Evolutionary conservation across 1,140 invertebrate species (phyloP), one percentile per base, ranked within the genome.

Genomic region (Aphelinus atriplicis): DNA sequence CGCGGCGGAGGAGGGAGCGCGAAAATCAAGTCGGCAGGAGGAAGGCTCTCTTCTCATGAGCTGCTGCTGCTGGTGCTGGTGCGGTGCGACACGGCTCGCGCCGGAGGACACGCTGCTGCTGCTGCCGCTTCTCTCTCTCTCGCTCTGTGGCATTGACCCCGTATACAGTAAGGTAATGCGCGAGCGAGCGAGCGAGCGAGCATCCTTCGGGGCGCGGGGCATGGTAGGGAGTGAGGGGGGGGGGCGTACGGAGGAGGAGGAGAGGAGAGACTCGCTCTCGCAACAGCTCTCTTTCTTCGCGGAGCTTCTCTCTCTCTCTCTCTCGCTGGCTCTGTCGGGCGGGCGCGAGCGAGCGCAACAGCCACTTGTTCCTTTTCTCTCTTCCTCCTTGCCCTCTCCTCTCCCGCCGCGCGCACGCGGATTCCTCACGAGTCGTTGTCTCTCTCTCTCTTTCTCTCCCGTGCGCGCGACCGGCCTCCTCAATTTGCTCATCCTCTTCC

Each of bases 91-190:
- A 73, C 63, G 63, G 7, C 62, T 65, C 56, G 53, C 72, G 64
- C 64, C 65, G 72, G 72, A 73, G 72, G 72, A 68, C 72, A 63
- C 74, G 68, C 61, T 63, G 61, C 61, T 43, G 61, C 10, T 42
- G 63, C 68, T 67, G 74, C 74, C 55, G 66, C 66, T 64, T 26
- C 26, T 10, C 58, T 60, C 58, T 26, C 26, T 26, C 26, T 26
- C 26, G 26, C 64, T 51, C 64, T 63, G 74, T 76, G 74, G 74
- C 74, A 76, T 76, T 76, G 74, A 76, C 74, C 74, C 68, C 74
- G 67, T 71, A 67, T 67, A 71, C 74, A 76, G 74, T 75, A 64
- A 74, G 72, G 72, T 68, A 74, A 74, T 74, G 72, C 72, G 65
- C 48, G 58, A 53, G 51, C 4, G 51, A 53, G 26, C 26, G 51